A percentile compares a stretch with the other conserved stretches of the same genome.
These are phyloP conservation scores for Labeo catla DNA, from an alignment of 2,113 vertebrate genomes.

Conservation along the genomic window DNA sequence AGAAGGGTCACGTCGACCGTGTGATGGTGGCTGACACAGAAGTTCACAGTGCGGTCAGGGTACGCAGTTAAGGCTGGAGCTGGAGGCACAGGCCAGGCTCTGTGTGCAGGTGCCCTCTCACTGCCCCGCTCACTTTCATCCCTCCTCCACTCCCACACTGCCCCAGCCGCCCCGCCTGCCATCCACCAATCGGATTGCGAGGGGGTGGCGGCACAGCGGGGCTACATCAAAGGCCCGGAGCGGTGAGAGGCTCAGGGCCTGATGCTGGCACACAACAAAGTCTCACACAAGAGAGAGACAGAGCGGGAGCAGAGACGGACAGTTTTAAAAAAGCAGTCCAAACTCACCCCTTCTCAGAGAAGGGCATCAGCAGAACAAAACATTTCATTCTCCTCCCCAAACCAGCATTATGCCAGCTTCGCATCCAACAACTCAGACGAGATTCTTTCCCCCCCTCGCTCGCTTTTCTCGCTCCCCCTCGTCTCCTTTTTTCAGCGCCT, in stretches of 20 bases:
- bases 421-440: conserved; percentile 76
- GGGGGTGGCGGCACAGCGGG: conserved; percentile 78
- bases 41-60: conserved; percentile 83
- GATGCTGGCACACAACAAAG: conserved; percentile 91
- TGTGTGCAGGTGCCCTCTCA: conserved; percentile 86
- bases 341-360: conserved; percentile 81
- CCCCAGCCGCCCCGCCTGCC: conserved; percentile 83
- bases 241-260: conserved; percentile 87
- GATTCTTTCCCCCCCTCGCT: conserved; percentile 66
- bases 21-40: conserved; percentile 78
- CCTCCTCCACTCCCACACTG: conserved; percentile 88
- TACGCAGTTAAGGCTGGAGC: conserved; percentile 82
- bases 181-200: conserved; percentile 86
- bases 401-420: conserved; percentile 84
- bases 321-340: conserved; percentile 71
- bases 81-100: conserved; percentile 86
- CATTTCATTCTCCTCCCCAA: conserved; percentile 86
- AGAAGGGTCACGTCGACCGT: conserved; percentile 71
- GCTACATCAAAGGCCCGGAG: conserved; percentile 93
- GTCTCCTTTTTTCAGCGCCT: conserved; percentile 75
- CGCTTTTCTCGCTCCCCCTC: conserved; percentile 25
- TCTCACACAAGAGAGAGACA: conserved; percentile 79
- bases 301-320: conserved; percentile 66
- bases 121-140: conserved; percentile 88
- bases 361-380: conserved; percentile 87